These are phyloP conservation scores for Microplitis mediator DNA, from an alignment of 1,140 invertebrate species.

Conservation along the genomic window DNA sequence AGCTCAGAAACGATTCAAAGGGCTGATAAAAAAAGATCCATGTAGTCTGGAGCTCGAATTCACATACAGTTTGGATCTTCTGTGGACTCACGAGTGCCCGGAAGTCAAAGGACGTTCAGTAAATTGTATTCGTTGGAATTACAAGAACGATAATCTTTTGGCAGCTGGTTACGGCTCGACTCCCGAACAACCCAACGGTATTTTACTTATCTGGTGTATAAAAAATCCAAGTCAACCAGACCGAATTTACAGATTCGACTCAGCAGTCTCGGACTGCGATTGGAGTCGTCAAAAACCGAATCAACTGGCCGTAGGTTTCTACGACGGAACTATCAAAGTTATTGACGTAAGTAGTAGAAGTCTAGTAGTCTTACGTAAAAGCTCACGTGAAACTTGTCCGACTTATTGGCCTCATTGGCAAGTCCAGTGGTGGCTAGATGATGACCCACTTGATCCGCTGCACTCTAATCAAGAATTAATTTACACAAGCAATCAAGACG, in stretches of 20 bases:
- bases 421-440: slow-evolving; percentile 57
- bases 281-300: slow-evolving; percentile 75
- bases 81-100: slow-evolving; percentile 69
- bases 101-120: slow-evolving; percentile 62
- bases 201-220: slow-evolving; percentile 81
- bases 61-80: slow-evolving; percentile 66
- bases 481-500: slow-evolving; percentile 51
- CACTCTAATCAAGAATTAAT: slow-evolving; percentile 46
- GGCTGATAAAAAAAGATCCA: slow-evolving; percentile 66
- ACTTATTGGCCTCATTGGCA: slow-evolving; percentile 73
- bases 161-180: slow-evolving; percentile 71
- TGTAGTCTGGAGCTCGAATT: slow-evolving; percentile 67
- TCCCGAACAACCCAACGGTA: slow-evolving; percentile 56
- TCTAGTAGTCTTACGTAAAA: slow-evolving; percentile 62
- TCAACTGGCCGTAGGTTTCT: slow-evolving; percentile 78
- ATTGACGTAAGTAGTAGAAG: slow-evolving; percentile 69
- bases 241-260: slow-evolving; percentile 70
- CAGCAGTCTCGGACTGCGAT: slow-evolving; percentile 74
- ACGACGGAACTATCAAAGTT: slow-evolving; percentile 77
- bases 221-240: slow-evolving; percentile 88
- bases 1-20: slow-evolving; percentile 71
- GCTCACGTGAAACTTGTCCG: slow-evolving; percentile 60
- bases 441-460: slow-evolving; percentile 23
- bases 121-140: slow-evolving; percentile 69
- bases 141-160: slow-evolving; percentile 68